Evolutionary conservation across 2,113 vertebrate genomes (phyloP), one percentile per base, ranked within the genome.

Genomic region (Sylvilagus bachmani): DNA sequence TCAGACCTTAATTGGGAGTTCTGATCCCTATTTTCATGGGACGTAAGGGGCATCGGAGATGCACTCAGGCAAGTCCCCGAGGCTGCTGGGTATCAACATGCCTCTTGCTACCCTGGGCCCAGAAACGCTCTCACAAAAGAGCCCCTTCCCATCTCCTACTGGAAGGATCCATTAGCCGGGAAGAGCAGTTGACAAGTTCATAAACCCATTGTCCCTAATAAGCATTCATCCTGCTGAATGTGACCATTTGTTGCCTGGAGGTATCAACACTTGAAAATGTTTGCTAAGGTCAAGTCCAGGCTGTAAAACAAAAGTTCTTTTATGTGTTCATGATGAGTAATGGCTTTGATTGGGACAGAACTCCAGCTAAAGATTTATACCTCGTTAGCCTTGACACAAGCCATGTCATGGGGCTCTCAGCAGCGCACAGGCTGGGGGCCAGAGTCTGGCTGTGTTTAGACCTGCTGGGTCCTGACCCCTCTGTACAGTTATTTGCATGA

Each of bases 301-400:
- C 49, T 71, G 17, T 81, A 80, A 89, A 94, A 91, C 85, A 91
- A 58, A 92, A 25, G 62, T 89, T 89, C 62, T 77, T 86, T 86
- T 81, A 24, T 82, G 62, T 33, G 69, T 58, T 89, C 69, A 8
- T 51, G 44, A 8, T 81, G 73, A 75, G 21, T 61, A 38, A 80
- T 38, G 17, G 74, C 53, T 89, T 66, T 38, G 51, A 66, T 70
- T 21, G 70, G 85, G 55, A 33, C 62, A 86, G 62, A 86, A 64
- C 9, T 86, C 79, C 9, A 51, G 53, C 16, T 77, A 36, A 58
- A 86, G 78, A 86, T 74, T 67, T 44, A 51, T 29, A 51, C 25
- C 36, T 70, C 73, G 3, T 85, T 29, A 73, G 27, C 67, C 11
- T 51, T 31, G 10, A 33, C 14, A 21, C 33, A 62, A 62, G 74